Conservation (phyloP, 2,797 vertebrate species). For the Etheostoma perlongum region DNA sequence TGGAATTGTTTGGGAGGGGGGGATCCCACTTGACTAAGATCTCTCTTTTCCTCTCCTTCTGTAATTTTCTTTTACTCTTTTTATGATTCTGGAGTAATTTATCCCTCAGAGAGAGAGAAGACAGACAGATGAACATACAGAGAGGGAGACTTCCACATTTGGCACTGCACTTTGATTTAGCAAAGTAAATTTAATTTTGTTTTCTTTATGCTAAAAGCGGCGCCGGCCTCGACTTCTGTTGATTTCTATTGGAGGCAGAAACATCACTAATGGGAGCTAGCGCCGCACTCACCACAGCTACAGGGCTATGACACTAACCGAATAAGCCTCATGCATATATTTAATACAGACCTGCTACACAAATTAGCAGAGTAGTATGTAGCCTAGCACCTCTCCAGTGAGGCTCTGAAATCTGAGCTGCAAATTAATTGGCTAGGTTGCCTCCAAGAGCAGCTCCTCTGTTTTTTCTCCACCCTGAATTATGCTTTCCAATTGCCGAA, state of each 20-base stretch:
- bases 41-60: constrained; percentile 66
- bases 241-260: constrained; percentile 96
- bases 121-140: constrained; percentile 54
- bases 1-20: constrained; percentile 88
- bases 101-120: constrained; percentile 91
- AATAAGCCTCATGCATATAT: constrained; percentile 97
- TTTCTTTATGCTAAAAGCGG: constrained; percentile 96
- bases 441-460: constrained; percentile 75
- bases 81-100: constrained; percentile 98
- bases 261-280: constrained; percentile 94
- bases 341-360: constrained; percentile 91
- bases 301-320: constrained; percentile 88
- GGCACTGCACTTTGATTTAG: constrained; percentile 95
- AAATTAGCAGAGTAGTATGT: constrained; percentile 82
- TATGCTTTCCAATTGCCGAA: constrained; percentile 73
- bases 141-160: constrained; percentile 67
- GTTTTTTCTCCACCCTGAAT: constrained; percentile 74
- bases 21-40: constrained; percentile 93
- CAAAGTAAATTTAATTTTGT: constrained; percentile 98
- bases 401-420: constrained; percentile 82
- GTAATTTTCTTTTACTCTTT: constrained; percentile 87
- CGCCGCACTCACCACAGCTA: constrained; percentile 83
- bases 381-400: constrained; percentile 81
- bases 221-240: constrained; percentile 91
- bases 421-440: constrained; percentile 83